These are phyloP conservation scores for Amiota communis DNA, from an alignment of 2,888 invertebrate genomes.

Conservation along the genomic window DNA sequence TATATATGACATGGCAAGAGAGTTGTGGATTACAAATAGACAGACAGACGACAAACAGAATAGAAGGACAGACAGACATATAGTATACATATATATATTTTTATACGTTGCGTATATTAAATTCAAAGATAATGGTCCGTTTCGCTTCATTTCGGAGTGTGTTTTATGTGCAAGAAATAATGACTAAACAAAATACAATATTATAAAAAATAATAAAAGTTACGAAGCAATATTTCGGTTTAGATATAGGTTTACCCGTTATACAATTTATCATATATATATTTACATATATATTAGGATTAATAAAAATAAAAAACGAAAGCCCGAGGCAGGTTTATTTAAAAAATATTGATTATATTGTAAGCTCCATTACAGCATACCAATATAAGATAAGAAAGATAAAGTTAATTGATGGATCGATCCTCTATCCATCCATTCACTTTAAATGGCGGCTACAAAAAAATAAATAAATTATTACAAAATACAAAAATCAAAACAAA, in stretches of 20 bases:
- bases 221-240: not conserved
- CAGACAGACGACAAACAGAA: too few species aligned
- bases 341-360: not conserved
- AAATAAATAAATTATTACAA: not conserved
- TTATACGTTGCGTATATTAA: slow-evolving; percentile 5
- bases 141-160: not conserved
- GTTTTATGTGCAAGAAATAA: not conserved
- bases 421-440: not conserved
- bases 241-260: not conserved
- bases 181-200: not conserved
- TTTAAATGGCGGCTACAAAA: not conserved
- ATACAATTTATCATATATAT: too few species aligned
- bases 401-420: too few species aligned
- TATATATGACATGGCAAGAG: too few species aligned
- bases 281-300: not conserved
- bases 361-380: not conserved
- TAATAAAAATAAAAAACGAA: not conserved
- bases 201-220: not conserved
- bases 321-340: slow-evolving; percentile 10
- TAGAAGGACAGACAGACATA: not conserved
- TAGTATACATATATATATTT: slow-evolving; percentile 6
- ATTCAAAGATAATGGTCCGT: too few species aligned
- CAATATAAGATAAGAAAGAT: not conserved
- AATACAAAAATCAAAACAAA: not conserved
- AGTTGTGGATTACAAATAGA: slow-evolving; percentile 2